These are phyloP conservation scores for Macrophya alboannulata DNA, from an alignment of 2,888 invertebrate genomes.

Conservation along the genomic window DNA sequence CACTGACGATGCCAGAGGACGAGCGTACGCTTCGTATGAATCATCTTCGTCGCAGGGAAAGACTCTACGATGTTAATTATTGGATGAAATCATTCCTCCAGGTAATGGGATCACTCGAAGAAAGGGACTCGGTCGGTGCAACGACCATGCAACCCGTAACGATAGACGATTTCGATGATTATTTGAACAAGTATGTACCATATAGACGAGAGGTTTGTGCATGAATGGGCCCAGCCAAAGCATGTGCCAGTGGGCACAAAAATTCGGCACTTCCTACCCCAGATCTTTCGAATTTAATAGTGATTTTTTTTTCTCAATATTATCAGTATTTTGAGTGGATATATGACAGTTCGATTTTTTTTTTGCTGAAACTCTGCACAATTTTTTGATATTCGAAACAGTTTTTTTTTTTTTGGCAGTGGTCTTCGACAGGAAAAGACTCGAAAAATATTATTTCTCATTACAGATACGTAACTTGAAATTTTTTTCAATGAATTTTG, in stretches of 20 bases:
- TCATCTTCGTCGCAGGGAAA: constrained; percentile 90
- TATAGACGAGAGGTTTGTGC: constrained; percentile 65
- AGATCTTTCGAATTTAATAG: constrained; percentile 2
- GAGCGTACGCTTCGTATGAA: constrained; percentile 94
- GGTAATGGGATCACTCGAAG: constrained; percentile 92
- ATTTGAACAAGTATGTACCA: constrained; percentile 89
- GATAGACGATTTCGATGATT: constrained; percentile 94
- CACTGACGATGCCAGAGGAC: constrained; percentile 95
- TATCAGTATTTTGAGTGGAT: not conserved
- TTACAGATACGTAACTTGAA: too few species aligned
- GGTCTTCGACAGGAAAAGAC: too few species aligned
- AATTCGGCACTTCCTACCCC: not conserved
- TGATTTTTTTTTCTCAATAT: not conserved
- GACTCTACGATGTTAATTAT: constrained; percentile 91
- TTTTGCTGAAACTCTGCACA: too few species aligned
- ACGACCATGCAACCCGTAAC: constrained; percentile 95
- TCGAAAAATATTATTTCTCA: too few species aligned
- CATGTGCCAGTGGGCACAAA: constrained; percentile 67
- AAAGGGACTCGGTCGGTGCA: constrained; percentile 91
- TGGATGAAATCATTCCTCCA: constrained; percentile 95
- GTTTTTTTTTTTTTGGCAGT: too few species aligned
- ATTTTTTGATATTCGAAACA: too few species aligned
- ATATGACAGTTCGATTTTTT: too few species aligned
- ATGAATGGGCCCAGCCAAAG: constrained; percentile 77
- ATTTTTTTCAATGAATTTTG: too few species aligned